Evolutionary conservation across 1,140 invertebrate species (phyloP).

Genomic region (Rhyzopertha dominica): DNA sequence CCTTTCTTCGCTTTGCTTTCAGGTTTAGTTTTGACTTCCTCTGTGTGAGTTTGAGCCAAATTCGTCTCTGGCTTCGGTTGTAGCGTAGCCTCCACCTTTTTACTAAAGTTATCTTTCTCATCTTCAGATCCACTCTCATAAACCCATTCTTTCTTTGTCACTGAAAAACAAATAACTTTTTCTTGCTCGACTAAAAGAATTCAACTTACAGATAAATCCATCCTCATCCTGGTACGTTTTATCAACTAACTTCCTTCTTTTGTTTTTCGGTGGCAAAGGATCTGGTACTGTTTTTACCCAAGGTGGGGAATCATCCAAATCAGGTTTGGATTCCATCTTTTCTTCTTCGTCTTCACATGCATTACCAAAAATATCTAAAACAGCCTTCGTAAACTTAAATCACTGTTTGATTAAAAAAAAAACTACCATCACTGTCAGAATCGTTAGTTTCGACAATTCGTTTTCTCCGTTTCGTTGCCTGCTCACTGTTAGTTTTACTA

Average conservation of each 20-base stretch:
- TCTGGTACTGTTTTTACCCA: background rate
- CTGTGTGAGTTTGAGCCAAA: background rate
- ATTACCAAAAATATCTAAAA: constrained; percentile 8
- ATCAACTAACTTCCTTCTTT: constrained; percentile 1
- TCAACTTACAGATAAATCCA: constrained; percentile 3
- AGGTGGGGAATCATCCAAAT: background rate
- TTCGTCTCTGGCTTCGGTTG: background rate
- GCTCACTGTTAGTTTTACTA: background rate
- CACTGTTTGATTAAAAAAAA: too few species aligned
- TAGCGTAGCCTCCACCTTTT: background rate
- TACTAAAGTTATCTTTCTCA: background rate
- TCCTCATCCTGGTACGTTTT: constrained; percentile 1
- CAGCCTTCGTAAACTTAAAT: background rate
- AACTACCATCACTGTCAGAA: background rate
- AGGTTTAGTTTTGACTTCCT: too few species aligned
- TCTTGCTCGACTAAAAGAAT: background rate
- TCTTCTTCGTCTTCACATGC: background rate
- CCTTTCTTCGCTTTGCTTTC: background rate
- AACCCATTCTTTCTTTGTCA: constrained; percentile 3
- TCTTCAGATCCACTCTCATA: constrained; percentile 1
- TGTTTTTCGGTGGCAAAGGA: constrained; percentile 1
- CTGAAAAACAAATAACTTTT: background rate
- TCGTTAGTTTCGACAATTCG: background rate
- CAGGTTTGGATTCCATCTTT: background rate
- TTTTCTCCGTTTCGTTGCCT: background rate